A percentile compares a stretch with the other conserved stretches of the same genome.
Evolutionary conservation across 2,113 vertebrate species (phyloP).

Genomic region (Platycercus adscitus): DNA sequence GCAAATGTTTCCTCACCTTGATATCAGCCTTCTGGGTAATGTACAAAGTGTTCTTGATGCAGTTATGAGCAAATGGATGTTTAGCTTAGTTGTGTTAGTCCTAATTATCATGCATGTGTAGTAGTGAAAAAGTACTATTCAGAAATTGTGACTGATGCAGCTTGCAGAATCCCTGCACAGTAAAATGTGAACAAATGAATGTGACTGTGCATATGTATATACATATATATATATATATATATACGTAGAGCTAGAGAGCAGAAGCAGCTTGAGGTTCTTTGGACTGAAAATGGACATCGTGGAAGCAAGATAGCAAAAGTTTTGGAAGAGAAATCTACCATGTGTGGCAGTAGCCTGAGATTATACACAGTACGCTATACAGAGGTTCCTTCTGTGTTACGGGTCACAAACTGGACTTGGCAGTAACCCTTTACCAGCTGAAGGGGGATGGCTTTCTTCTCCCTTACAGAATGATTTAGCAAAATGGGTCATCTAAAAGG

Average conservation of each 20-base stretch:
- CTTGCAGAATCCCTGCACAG: not conserved
- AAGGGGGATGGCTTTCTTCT: not conserved
- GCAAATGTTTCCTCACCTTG: not conserved
- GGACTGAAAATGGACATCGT: not conserved
- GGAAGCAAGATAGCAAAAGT: not conserved
- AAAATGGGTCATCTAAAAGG: not conserved
- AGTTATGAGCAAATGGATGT: not conserved
- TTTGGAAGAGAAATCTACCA: not conserved
- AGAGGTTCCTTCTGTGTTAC: not conserved
- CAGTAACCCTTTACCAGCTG: not conserved
- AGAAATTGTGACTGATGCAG: not conserved
- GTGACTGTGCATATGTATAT: not conserved
- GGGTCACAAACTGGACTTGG: not conserved
- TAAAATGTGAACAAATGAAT: not conserved
- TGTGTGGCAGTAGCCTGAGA: not conserved
- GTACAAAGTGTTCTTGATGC: not conserved
- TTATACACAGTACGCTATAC: not conserved
- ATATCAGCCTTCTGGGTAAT: not conserved
- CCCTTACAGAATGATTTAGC: not conserved
- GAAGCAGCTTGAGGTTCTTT: not conserved
- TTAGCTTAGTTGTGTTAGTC: not conserved
- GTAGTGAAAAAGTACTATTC: not conserved
- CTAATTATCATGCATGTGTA: not conserved
- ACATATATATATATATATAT: not conserved
- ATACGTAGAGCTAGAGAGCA: not conserved